Evolutionary conservation across 2,113 vertebrate genomes (phyloP).

Genomic region (Bucco capensis): DNA sequence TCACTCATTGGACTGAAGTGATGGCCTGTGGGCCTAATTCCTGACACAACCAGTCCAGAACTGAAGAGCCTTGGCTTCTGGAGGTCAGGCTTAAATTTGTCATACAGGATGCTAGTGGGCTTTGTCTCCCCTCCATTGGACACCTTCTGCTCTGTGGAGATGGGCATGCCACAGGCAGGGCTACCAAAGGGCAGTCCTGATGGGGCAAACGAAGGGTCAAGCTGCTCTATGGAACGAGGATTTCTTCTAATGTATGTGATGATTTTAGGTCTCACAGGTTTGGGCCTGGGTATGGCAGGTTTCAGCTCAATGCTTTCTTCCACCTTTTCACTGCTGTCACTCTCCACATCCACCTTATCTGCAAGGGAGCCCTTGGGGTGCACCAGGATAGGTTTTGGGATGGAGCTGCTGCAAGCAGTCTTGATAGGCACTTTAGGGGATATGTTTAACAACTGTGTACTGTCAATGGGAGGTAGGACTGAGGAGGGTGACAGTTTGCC

Average conservation of each 20-base stretch:
- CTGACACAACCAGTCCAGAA: conserved; percentile 76
- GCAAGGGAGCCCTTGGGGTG: conserved; percentile 61
- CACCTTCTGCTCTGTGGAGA: conserved; percentile 72
- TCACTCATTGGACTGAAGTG: conserved; percentile 74
- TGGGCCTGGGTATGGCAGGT: conserved; percentile 80
- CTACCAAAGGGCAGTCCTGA: conserved; percentile 69
- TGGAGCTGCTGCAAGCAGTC: conserved; percentile 74
- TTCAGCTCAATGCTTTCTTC: conserved; percentile 74
- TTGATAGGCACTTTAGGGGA: conserved; percentile 80
- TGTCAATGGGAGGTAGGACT: conserved; percentile 59
- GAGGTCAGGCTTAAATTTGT: conserved; percentile 87
- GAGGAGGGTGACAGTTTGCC: conserved; percentile 46
- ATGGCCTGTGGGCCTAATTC: conserved; percentile 77
- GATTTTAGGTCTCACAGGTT: conserved; percentile 91
- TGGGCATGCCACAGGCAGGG: conserved; percentile 62
- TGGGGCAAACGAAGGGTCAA: conserved; percentile 65
- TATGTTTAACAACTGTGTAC: conserved; percentile 61
- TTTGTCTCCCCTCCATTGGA: conserved; percentile 63
- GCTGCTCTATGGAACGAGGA: conserved; percentile 75
- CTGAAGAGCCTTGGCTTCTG: conserved; percentile 82
- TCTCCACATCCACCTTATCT: conserved; percentile 57
- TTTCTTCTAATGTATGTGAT: conserved; percentile 92
- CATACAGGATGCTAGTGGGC: conserved; percentile 73
- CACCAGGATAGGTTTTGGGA: conserved; percentile 83
- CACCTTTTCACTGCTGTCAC: conserved; percentile 62